Percentiles rank a stretch among this genome's conserved stretches.
These are phyloP conservation scores for Sminthurinus aureus DNA, from an alignment of 2,888 invertebrate genomes.

Conservation along the genomic window DNA sequence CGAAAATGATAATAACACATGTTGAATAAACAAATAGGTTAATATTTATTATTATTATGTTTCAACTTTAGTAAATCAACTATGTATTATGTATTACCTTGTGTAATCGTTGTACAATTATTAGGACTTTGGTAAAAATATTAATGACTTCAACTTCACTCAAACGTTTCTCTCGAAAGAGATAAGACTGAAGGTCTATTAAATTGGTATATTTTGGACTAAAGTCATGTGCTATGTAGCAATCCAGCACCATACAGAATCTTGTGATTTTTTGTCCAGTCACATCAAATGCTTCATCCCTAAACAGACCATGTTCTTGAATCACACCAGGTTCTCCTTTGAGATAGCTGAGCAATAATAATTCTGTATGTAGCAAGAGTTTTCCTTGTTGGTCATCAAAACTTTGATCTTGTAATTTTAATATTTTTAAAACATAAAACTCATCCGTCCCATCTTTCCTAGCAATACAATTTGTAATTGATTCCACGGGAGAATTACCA, in stretches of 20 bases:
- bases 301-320: conserved; percentile 79
- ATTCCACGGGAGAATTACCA: conserved; percentile 77
- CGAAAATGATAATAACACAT: too few species aligned
- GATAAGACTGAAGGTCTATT: conserved; percentile 77
- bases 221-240: conserved; percentile 75
- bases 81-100: too few species aligned
- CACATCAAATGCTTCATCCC: conserved; percentile 76
- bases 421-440: conserved; percentile 75
- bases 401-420: conserved; percentile 65
- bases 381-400: conserved; percentile 80
- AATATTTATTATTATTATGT: too few species aligned
- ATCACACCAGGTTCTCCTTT: conserved; percentile 76
- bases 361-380: conserved; percentile 79
- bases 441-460: conserved; percentile 74
- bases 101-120: conserved; percentile 77
- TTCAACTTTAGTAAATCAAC: too few species aligned
- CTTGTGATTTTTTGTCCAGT: conserved; percentile 67
- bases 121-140: conserved; percentile 77
- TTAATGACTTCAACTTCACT: conserved; percentile 76
- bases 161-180: conserved; percentile 78
- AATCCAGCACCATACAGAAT: conserved; percentile 76
- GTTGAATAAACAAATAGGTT: too few species aligned
- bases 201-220: conserved; percentile 68
- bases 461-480: conserved; percentile 79
- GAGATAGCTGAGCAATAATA: conserved; percentile 74